A percentile compares a stretch with the other conserved stretches of the same genome.
Evolutionary conservation across 2,113 vertebrate species (phyloP).

Genomic region (Pteronura brasiliensis): DNA sequence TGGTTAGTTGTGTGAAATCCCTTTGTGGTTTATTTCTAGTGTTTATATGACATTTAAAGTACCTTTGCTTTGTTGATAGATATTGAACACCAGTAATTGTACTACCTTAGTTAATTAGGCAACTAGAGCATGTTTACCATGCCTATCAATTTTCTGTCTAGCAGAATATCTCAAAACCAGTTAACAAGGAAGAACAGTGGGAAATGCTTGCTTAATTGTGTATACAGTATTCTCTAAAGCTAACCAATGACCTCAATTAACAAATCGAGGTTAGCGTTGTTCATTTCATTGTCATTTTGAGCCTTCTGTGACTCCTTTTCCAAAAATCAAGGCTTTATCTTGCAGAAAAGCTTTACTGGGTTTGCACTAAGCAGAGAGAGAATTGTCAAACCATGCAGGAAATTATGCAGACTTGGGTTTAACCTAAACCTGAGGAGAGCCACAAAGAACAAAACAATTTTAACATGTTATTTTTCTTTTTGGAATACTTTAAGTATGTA

Average conservation of each 20-base stretch:
- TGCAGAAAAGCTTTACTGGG: background rate
- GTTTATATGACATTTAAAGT: conserved; percentile 58
- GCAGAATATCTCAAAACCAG: conserved; percentile 57
- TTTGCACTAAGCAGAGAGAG: background rate
- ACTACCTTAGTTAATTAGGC: conserved; percentile 69
- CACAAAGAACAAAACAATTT: conserved; percentile 31
- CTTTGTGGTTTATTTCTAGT: conserved; percentile 27
- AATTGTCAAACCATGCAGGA: background rate
- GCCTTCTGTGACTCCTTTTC: conserved; percentile 20
- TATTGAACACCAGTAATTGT: conserved; percentile 70
- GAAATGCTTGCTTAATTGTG: conserved; percentile 56
- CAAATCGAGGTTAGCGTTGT: conserved; percentile 21
- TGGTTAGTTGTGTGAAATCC: conserved; percentile 33
- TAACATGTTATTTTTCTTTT: conserved; percentile 40
- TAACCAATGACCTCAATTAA: conserved; percentile 44
- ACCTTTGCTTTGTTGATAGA: conserved; percentile 64
- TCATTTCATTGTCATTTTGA: background rate
- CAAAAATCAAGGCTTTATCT: conserved; percentile 4
- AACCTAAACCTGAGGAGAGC: background rate
- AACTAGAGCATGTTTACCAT: conserved; percentile 61
- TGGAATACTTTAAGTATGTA: background rate
- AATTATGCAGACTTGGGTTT: background rate
- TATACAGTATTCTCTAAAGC: conserved; percentile 28
- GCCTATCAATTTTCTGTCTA: conserved; percentile 63
- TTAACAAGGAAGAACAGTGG: conserved; percentile 34